phyloP scores from a whole-genome alignment of 2,113 vertebrate species.

The Lasiurus cinereus region DNA sequence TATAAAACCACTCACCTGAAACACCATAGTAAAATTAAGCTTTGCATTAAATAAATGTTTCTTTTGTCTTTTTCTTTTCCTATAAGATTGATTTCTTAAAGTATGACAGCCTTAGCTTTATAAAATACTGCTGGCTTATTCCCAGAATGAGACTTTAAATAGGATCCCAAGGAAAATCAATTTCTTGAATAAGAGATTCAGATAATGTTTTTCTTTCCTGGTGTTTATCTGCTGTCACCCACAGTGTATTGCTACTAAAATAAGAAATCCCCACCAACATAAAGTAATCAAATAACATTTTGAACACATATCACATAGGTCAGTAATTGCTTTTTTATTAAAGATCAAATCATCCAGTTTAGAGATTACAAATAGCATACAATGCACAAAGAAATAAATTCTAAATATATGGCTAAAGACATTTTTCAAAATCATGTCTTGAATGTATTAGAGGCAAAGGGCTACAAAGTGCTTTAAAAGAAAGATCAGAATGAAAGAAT shows the following conservation, averaged over 20 bases:
- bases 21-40: background rate
- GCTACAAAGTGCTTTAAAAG: background rate
- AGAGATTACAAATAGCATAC: background rate
- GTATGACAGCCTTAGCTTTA: slow-evolving; percentile 45
- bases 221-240: slow-evolving; percentile 24
- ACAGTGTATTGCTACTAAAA: background rate
- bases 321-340: slow-evolving; percentile 48
- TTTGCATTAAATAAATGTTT: slow-evolving; percentile 68
- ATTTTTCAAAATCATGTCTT: background rate
- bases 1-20: slow-evolving; percentile 66
- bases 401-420: background rate
- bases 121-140: slow-evolving; percentile 19
- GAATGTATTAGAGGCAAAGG: slow-evolving; percentile 15
- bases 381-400: background rate
- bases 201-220: background rate
- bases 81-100: slow-evolving; percentile 67
- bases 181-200: slow-evolving; percentile 18
- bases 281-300: slow-evolving; percentile 38
- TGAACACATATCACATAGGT: background rate
- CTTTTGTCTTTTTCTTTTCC: slow-evolving; percentile 48
- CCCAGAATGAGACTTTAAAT: slow-evolving; percentile 45
- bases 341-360: slow-evolving; percentile 5
- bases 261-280: slow-evolving; percentile 40
- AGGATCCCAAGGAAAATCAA: slow-evolving; percentile 63
- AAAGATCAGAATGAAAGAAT: background rate